Evolutionary conservation across 2,113 vertebrate species (phyloP).

Genomic region (Acanthisitta chloris): DNA sequence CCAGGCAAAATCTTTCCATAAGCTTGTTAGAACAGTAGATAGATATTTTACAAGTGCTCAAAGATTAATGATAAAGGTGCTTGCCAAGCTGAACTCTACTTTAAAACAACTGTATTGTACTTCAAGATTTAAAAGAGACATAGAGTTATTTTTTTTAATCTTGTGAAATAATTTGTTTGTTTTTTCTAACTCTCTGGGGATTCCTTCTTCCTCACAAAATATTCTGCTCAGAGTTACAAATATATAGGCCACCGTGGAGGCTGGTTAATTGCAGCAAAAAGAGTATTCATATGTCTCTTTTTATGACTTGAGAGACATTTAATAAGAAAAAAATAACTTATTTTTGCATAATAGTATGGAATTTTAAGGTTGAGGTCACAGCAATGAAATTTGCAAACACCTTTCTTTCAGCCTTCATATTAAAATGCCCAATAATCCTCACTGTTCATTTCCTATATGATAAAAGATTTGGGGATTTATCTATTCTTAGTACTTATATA

Average conservation of each 20-base stretch:
- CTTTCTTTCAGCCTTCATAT: background rate
- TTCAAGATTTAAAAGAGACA: background rate
- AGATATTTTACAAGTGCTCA: background rate
- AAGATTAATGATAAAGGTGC: background rate
- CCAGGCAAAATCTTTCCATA: background rate
- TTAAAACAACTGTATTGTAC: background rate
- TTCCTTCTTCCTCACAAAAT: background rate
- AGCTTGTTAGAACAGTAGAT: background rate
- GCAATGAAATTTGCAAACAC: background rate
- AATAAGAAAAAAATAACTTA: background rate
- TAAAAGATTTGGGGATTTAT: background rate
- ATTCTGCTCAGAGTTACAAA: background rate
- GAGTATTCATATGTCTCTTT: background rate
- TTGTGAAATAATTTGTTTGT: background rate
- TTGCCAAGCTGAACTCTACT: background rate
- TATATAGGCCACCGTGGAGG: background rate
- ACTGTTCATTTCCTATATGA: background rate
- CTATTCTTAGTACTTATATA: background rate
- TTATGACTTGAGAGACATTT: background rate
- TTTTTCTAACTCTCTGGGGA: background rate
- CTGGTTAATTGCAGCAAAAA: background rate
- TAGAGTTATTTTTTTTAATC: background rate
- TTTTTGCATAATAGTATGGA: background rate
- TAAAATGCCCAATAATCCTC: background rate
- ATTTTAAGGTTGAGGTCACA: background rate